Evolutionary conservation across 2,888 invertebrate species (phyloP), one percentile per base, ranked within the genome.

Genomic region (Macrophya alboannulata): DNA sequence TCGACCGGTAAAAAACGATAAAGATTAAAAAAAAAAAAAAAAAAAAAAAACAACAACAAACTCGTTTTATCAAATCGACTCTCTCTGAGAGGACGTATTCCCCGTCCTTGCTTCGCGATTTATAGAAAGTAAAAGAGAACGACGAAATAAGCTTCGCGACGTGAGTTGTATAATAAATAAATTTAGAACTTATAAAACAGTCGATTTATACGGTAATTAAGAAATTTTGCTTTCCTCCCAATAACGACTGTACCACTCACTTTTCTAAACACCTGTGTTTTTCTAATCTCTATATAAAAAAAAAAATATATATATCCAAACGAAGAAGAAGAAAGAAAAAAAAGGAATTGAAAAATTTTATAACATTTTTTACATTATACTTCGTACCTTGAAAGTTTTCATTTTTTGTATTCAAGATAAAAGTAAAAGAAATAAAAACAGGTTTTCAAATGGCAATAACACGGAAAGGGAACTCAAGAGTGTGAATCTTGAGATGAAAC

Each of bases 51-150:
- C 8, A 31, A 76, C 9, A 74, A 48, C 25, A 17, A 77, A 77
- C 77, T 77, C 55, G 51, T 79, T 79, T 59, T 59, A 79, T 79
- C 62, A 59, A 79, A 79, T 79, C 79, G 37, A 79, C 79, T 79
- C 83, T 83, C 83, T 68, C 83, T 83, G 72, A 68, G 68, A 25
- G 21, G n/a, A 45, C 21, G 48, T 45, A 83, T 81, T n/a, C 62
- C 43, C 81, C 37, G 83, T 71, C 71, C 83, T 65, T 83, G 83
- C 25, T 71, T 71, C 40, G 83, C 83, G 83, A 31, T 83, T 83
- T 83, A 71, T 83, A 83, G 83, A 83, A 83, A 83, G 83, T 83
- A 83, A 83, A 62, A 83, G 83, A 62, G 68, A 68, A 65, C 81
- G 43, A 62, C 43, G 25, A 62, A 81, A 81, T 62, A 43, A 40